These are phyloP conservation scores for Brotula barbata DNA, from an alignment of 2,797 vertebrate genomes.

Conservation along the genomic window DNA sequence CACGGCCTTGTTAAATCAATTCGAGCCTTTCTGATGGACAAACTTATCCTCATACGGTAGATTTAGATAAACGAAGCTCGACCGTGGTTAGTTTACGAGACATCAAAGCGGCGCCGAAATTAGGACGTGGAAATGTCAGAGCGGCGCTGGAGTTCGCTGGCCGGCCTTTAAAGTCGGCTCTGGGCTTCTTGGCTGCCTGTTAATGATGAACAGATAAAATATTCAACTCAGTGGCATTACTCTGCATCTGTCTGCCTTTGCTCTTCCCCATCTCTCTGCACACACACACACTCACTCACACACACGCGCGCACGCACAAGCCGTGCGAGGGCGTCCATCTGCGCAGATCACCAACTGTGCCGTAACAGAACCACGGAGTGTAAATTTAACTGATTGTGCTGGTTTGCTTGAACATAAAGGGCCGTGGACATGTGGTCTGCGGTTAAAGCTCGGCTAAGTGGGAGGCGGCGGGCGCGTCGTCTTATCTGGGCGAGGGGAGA, in stretches of 20 bases:
- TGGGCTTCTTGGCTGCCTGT: conserved; percentile 66
- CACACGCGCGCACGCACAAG: conserved; percentile 31
- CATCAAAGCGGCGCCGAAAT: conserved; percentile 69
- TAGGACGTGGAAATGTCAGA: conserved; percentile 64
- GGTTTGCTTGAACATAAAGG: conserved; percentile 37
- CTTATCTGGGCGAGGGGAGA: conserved; percentile 56
- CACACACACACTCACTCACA: not conserved
- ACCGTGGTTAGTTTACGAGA: conserved; percentile 54
- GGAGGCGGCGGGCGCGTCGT: conserved; percentile 46
- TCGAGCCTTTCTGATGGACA: conserved; percentile 50
- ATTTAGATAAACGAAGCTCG: conserved; percentile 57
- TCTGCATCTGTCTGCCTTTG: conserved; percentile 44
- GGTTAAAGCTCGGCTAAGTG: conserved; percentile 44
- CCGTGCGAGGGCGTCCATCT: not conserved
- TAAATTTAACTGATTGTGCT: conserved; percentile 31
- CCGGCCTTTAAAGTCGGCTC: conserved; percentile 67
- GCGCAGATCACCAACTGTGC: not conserved
- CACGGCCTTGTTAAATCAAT: conserved; percentile 31
- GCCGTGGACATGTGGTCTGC: conserved; percentile 33
- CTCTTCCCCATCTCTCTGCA: conserved; percentile 16
- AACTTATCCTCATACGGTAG: conserved; percentile 49
- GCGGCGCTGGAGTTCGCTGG: conserved; percentile 46
- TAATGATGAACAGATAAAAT: conserved; percentile 78
- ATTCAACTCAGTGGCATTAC: conserved; percentile 64
- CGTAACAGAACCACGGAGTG: conserved; percentile 8